Conservation (phyloP, 2,797 vertebrate genomes). For the Megaceryle alcyon region DNA sequence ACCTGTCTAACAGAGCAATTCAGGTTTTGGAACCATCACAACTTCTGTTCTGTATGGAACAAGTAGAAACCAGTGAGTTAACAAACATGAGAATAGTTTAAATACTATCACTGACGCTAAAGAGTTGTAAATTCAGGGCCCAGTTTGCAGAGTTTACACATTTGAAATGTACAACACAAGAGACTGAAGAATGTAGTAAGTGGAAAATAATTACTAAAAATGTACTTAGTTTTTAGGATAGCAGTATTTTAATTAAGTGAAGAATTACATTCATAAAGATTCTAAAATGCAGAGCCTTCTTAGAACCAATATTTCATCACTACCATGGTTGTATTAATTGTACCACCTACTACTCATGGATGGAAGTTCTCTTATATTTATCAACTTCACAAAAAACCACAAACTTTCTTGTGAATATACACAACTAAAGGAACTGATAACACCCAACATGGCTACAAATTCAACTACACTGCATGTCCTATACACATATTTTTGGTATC, state of each 20-base stretch:
- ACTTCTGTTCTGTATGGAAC: neutral
- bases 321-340: neutral
- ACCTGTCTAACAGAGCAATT: neutral
- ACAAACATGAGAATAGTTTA: neutral
- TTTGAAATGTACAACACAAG: neutral
- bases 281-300: neutral
- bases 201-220: neutral
- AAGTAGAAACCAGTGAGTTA: neutral
- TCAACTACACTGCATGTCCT: neutral
- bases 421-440: neutral
- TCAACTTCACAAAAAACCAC: neutral
- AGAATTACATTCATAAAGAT: neutral
- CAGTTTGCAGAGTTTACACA: fast-evolving
- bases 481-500: neutral
- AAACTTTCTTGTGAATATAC: neutral
- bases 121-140: neutral
- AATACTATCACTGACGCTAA: neutral
- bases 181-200: neutral
- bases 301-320: neutral
- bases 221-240: neutral
- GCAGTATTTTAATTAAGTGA: neutral
- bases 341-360: neutral
- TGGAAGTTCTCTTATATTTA: neutral
- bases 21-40: neutral
- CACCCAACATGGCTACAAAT: neutral